A percentile compares a stretch with the other conserved stretches of the same genome.
These are phyloP conservation scores for Heliconius ismenius DNA, from an alignment of 2,888 invertebrate species.

Conservation along the genomic window DNA sequence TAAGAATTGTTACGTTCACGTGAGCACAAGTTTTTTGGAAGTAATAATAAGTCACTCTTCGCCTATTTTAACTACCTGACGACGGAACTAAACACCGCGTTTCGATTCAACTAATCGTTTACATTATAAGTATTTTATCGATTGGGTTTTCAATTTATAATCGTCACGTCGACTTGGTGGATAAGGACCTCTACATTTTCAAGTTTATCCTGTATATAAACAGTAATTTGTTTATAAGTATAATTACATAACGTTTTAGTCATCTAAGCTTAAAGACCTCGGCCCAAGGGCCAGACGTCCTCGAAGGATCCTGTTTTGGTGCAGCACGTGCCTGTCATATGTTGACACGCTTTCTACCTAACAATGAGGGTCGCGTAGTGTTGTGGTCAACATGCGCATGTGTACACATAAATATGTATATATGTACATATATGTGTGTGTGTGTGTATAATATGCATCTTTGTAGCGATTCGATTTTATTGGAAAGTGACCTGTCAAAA, in stretches of 20 bases:
- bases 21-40: neutral
- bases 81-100: too few relatives aligned
- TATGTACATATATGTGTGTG: neutral
- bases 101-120: too few relatives aligned
- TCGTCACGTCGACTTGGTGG: too few relatives aligned
- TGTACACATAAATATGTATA: neutral
- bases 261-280: conserved; percentile 16
- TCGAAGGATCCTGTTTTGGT: conserved; percentile 37
- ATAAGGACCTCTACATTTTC: too few relatives aligned
- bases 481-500: neutral
- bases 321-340: conserved; percentile 34
- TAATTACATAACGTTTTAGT: conserved; percentile 19
- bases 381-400: conserved; percentile 15
- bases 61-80: too few relatives aligned
- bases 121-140: too few relatives aligned
- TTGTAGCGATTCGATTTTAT: neutral
- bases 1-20: neutral
- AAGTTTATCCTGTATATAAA: neutral
- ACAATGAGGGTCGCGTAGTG: conserved; percentile 42
- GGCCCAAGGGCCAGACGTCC: conserved; percentile 33
- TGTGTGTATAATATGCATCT: neutral
- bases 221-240: neutral
- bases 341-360: conserved; percentile 46
- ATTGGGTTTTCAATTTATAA: too few relatives aligned
- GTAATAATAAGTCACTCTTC: too few relatives aligned